Base-by-base conservation (phyloP, 2,797 vertebrate species). In the Channa striata region DNA sequence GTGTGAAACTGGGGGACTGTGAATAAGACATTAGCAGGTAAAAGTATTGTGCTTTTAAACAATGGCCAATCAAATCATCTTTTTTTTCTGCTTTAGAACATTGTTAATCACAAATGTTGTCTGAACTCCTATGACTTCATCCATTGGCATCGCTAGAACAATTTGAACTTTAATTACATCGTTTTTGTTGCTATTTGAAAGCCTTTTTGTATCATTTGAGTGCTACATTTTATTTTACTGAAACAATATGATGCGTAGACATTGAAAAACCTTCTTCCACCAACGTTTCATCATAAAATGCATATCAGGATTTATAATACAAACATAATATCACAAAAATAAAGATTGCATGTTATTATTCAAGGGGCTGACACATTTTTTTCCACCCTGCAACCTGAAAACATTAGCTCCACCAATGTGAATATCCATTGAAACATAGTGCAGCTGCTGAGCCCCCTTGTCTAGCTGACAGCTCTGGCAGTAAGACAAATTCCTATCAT, bases 401-500 rank as follows among this genome's bases (percentile, higher is more conserved):
- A 49, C 47, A 74, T 77, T 61, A 74, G 37, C 44, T 72, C 54
- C 47, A 63, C 59, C 13, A 59, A 66, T 58, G 72, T 75, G 72
- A 71, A 69, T 65, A 77, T 63, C 52, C 39, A 68, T 25, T 67
- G 59, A 70, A 64, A 77, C 25, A 72, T n/a, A 54, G 56, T 52
- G 72, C 64, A 68, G 65, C 76, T 68, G 66, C 61, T 20, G 75
- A 82, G 76, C 39, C 58, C 78, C 57, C 53, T 80, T 68, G 67
- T 83, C 69, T 63, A 25, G 48, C 73, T 59, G 75, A 86, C 83
- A 86, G 77, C 54, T 86, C 67, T 90, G 87, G 80, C 78, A 81
- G 63, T 40, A 68, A 77, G 83, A 88, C 78, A 81, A 81, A 85
- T 85, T 85, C 59, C 77, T 57, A 83, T 82, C 80, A 89, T 74